Base-by-base conservation (phyloP, 92 coral and sea anemone species). In the Montipora capitata region DNA sequence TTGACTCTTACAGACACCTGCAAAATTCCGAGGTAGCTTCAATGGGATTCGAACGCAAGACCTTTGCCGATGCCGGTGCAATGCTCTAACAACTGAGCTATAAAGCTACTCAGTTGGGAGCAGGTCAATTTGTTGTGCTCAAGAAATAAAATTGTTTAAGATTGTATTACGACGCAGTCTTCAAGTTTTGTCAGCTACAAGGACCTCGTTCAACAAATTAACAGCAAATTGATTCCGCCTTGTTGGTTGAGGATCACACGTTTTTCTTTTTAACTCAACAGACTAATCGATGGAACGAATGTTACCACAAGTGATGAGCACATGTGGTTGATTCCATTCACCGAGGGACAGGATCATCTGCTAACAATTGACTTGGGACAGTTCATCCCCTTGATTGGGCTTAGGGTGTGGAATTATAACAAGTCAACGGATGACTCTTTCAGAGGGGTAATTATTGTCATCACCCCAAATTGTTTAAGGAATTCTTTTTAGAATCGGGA, bases 341-440 rank as follows among this genome's bases (percentile, higher is more conserved):
- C 94, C 1, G 97, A 91, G 40, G 98, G 98, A 16, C 94, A 94
- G 66, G 93, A 92, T 81, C 99, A 95, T 92, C 76, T 92, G 12
- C 84, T 97, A 43, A 92, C 96, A 16, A 83, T 95, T 77, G 94
- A 93, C 82, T 44, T 97, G 72, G 95, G 94, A 38, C 94, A 83
- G 73, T 84, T 59, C 85, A 90, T 80, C 71, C 93, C 90, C 83
- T 59, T 97, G 68, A 62, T 90, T 42, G 98, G 99, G 20, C 82
- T 97, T 45, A 89, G 98, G 85, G 88, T 97, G 49, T 97, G 99
- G 99, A 97, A 97, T 90, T 97, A 97, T 76, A 97, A 97, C 94
- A 97, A 97, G 78, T 95, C 96, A 42, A 95, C 91, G 51, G 98
- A 97, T 63, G 96, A 94, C 72, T 93, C 99, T 2, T 97, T 94